Conservation (phyloP, 1,140 invertebrate genomes). For the Apis mellifera region Amel_HAv3.1 CM009931.2:20861001-20861500, state of each 20-base stretch:
- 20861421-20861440: slow-evolving; percentile 61
- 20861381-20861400: slow-evolving; percentile 64
- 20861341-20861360: slow-evolving; percentile 52
- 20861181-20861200: neutral
- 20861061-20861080: too few relatives aligned
- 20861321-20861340: neutral
- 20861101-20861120: too few relatives aligned
- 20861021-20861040: too few relatives aligned
- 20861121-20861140: too few relatives aligned
- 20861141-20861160: neutral
- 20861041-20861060: too few relatives aligned
- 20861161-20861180: neutral
- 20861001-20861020: too few relatives aligned
- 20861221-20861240: neutral
- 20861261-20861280: slow-evolving; percentile 23
- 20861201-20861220: neutral
- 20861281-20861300: slow-evolving; percentile 28
- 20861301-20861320: neutral
- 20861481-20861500: slow-evolving; percentile 77
- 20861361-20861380: slow-evolving; percentile 70
- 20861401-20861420: slow-evolving; percentile 68
- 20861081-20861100: too few relatives aligned
- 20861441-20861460: slow-evolving; percentile 78
- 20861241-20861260: neutral
- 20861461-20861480: slow-evolving; percentile 69